These are phyloP conservation scores for Patella caerulea DNA, from an alignment of 2,888 invertebrate genomes.

Conservation along the genomic window DNA sequence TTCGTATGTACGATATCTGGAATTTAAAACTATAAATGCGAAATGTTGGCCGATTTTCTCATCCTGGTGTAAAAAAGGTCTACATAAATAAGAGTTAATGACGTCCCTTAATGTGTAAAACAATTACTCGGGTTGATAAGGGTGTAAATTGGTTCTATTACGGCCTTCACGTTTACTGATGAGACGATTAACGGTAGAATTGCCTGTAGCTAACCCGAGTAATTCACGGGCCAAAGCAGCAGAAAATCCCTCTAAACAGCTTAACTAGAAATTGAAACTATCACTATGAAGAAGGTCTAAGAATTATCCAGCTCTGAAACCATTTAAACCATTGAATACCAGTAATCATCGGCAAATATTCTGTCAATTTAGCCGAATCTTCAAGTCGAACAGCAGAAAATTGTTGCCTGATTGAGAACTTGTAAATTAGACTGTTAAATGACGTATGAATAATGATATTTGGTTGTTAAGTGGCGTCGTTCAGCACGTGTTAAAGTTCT, in stretches of 20 bases:
- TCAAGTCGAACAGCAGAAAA: constrained; percentile 3
- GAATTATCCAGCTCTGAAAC: neutral
- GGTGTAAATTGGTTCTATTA: no score
- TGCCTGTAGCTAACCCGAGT: neutral
- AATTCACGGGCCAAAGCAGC: neutral
- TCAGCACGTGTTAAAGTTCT: no score
- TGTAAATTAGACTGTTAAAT: neutral
- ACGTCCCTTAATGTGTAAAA: no score
- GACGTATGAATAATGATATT: neutral
- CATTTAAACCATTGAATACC: neutral
- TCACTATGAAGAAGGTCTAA: neutral
- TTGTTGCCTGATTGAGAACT: neutral
- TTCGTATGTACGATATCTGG: no score
- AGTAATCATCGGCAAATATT: neutral
- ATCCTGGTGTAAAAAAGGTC: no score
- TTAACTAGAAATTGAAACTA: constrained; percentile 6
- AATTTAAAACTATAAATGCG: no score
- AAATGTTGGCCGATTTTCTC: no score
- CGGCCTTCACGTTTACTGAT: no score
- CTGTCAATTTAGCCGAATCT: neutral
- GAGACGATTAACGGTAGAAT: neutral
- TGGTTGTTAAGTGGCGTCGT: no score
- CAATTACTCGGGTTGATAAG: no score
- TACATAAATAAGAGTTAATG: no score
- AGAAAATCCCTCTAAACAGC: neutral